Base-by-base conservation (phyloP, 2,797 vertebrate species). In the Clarias fuscus region DNA sequence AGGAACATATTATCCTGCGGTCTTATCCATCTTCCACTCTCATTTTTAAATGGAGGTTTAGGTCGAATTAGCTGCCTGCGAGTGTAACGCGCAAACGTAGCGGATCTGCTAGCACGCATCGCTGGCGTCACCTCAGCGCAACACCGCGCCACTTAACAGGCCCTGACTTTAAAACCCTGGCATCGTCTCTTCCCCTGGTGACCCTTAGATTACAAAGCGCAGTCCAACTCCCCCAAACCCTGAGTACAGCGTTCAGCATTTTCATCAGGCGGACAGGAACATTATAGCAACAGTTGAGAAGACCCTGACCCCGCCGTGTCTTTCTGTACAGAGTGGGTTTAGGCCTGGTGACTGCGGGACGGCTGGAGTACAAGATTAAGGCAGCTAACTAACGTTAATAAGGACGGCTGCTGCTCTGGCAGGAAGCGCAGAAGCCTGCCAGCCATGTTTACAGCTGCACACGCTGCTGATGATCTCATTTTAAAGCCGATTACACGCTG, bases 401-500 rank as follows among this genome's bases (percentile, higher is more conserved):
- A 87, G 78, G 86, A 79, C 71, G 75, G 59, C 86, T 70, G 83
- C 87, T 87, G 84, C 70, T 84, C 78, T 89, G 89, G 85, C 87
- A 90, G 88, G 91, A 88, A 88, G 76, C 84, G 86, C 82, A 86
- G 84, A 90, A 83, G 87, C 88, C 90, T 83, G 88, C 84, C 86
- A 24, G 88, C 86, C 73, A 56, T 86, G 93, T 92, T 93, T 90
- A 88, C 88, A 84, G 89, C 82, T 27, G 88, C 91, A 89, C 92
- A 90, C 90, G 90, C 90, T 85, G 71, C 67, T 91, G 92, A 94
- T 95, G 91, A 93, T 94, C 89, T 91, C 90, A 86, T 89, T 92
- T 95, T 94, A 94, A 90, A 92, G 91, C 89, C 92, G 94, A 93
- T 95, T 95, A 94, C 91, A 93, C 91, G 92, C 93, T 93, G 91